Base-by-base conservation (phyloP, 2,113 vertebrate species). In the Podocnemis expansa region DNA sequence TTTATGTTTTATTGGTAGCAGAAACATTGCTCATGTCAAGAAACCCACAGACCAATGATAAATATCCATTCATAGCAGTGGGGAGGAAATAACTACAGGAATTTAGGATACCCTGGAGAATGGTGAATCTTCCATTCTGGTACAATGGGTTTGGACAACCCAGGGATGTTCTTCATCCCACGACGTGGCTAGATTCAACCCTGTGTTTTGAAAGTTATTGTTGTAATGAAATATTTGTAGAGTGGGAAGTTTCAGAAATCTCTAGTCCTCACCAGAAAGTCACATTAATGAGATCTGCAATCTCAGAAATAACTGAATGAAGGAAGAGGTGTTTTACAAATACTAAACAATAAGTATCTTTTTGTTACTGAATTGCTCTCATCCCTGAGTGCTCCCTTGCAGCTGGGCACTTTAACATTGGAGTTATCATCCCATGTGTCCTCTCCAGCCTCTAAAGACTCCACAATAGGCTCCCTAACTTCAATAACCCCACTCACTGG, bases 41-140 rank as follows among this genome's bases (percentile, higher is more conserved):
- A 94, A 95, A 58, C 21, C 24, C 54, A 84, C n/a, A 78, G 55
- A 90, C 67, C 21, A 47, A 90, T 16, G 41, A 92, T 54, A 93
- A 2, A 8, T 0, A 1, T 19, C 21, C 16, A 21, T 82, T 89
- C 0, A 1, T 6, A 88, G 76, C 13, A 10, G 1, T 75, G 34
- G 54, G 31, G 75, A 96, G 89, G 76, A 90, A 84, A 21, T 13
- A 88, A 88, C 22, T 19, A 38, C 41, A 89, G 19, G 43, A 80
- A 84, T 4, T 5, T 29, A 93, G 80, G 78, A 47, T 80, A 29
- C 5, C 58, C 17, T 21, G 90, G 47, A 60, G 56, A 16, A 3
- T 38, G 78, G 88, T 38, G 86, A 55, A 41, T 49, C 41, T 49
- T 22, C 9, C 14, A 63, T 45, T 27, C 10, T 78, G 13, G 84